Percentiles rank a stretch among this genome's conserved stretches.
Evolutionary conservation across 2,113 vertebrate species (phyloP).

Genomic region (Canis aureus): DNA sequence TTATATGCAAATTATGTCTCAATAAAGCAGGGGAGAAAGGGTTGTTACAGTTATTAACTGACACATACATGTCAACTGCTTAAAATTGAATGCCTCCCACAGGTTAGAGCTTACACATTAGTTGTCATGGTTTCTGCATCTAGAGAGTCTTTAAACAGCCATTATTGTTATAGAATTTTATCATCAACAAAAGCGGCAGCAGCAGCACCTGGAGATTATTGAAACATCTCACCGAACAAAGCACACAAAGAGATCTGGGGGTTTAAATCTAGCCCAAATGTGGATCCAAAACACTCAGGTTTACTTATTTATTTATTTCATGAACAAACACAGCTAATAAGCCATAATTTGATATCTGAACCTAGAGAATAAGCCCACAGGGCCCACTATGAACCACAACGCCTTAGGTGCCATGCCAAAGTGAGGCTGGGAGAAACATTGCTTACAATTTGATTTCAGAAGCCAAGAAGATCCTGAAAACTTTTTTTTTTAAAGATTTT

Average conservation of each 20-base stretch:
- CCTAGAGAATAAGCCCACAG: not conserved
- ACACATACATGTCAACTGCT: not conserved
- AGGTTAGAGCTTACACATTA: not conserved
- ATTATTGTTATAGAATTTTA: not conserved
- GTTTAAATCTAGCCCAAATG: not conserved
- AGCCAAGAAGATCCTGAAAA: slow-evolving; percentile 8
- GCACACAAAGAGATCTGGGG: not conserved
- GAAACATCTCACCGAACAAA: not conserved
- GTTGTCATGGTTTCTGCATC: not conserved
- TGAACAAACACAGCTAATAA: not conserved
- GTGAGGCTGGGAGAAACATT: not conserved
- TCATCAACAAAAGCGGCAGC: not conserved
- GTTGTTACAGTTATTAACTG: not conserved
- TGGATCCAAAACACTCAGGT: not conserved
- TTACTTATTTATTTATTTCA: not conserved
- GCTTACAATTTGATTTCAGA: not conserved
- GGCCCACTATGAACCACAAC: not conserved
- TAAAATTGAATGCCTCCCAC: not conserved
- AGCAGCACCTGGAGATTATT: not conserved
- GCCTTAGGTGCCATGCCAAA: not conserved
- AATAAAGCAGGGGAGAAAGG: not conserved
- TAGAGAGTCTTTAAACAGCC: not conserved
- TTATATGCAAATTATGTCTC: not conserved
- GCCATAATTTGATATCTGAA: not conserved
- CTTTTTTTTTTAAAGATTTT: not conserved